Percentiles rank a stretch among this genome's conserved stretches.
These are phyloP conservation scores for Achlya flavicornis DNA, from an alignment of 2,888 invertebrate genomes.

Conservation along the genomic window DNA sequence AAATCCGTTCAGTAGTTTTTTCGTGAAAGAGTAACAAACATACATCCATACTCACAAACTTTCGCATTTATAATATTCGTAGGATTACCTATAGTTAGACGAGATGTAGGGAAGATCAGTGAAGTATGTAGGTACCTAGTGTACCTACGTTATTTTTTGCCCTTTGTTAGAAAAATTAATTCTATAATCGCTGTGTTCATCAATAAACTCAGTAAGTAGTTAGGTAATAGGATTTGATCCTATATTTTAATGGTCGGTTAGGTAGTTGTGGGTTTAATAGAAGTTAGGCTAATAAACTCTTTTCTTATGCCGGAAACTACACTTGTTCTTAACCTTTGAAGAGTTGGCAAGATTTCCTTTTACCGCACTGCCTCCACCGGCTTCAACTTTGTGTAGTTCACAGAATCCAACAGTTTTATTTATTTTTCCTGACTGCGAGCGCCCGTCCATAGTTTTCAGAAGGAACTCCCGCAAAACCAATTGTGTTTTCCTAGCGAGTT, in stretches of 20 bases:
- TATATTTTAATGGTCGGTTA: background rate
- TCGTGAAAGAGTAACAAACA: no score
- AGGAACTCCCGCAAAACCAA: slow-evolving; percentile 23
- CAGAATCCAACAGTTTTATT: slow-evolving; percentile 52
- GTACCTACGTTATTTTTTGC: no score
- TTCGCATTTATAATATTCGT: no score
- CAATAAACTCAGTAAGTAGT: no score
- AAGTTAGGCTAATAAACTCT: slow-evolving; percentile 43
- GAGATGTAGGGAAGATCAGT: no score
- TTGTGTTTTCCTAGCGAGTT: slow-evolving; percentile 14
- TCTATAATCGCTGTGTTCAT: no score
- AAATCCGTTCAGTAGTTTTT: no score
- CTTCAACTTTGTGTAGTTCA: slow-evolving; percentile 47
- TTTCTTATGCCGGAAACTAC: slow-evolving; percentile 49
- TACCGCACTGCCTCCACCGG: slow-evolving; percentile 39
- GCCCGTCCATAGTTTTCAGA: slow-evolving; percentile 32
- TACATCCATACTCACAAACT: no score
- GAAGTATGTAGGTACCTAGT: no score
- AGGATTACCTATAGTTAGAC: no score
- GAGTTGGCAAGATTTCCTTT: slow-evolving; percentile 61
- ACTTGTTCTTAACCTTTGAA: slow-evolving; percentile 56
- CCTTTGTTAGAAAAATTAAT: no score
- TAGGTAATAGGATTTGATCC: no score
- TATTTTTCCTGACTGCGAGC: slow-evolving; percentile 41
- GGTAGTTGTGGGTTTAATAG: background rate